Evolutionary conservation across 2,888 invertebrate species (phyloP).

Genomic region (Incurvaria masculella): DNA sequence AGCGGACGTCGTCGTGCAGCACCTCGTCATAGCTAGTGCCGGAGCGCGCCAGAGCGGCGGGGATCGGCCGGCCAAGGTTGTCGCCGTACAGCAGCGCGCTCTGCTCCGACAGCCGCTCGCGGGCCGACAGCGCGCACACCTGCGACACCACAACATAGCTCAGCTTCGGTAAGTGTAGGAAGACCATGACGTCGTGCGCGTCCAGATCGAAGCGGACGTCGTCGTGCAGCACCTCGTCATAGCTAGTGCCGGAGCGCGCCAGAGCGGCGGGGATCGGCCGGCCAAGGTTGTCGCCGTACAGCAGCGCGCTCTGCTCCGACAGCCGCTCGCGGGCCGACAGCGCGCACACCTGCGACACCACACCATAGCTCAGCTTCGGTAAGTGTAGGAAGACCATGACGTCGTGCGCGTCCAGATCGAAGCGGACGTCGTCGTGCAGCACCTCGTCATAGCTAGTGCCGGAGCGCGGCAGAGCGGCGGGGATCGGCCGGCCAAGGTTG

Average conservation of each 20-base stretch:
- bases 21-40: constrained; percentile 84
- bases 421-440: constrained; percentile 81
- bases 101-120: constrained; percentile 58
- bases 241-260: constrained; percentile 69
- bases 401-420: constrained; percentile 90
- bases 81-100: constrained; percentile 48
- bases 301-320: constrained; percentile 48
- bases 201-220: constrained; percentile 88
- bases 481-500: constrained; percentile 51
- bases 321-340: constrained; percentile 63
- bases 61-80: constrained; percentile 51
- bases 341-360: constrained; percentile 66
- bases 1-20: constrained; percentile 81
- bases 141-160: too few species aligned
- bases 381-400: constrained; percentile 98
- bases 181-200: constrained; percentile 96
- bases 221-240: constrained; percentile 83
- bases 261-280: constrained; percentile 50
- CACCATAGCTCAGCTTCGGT: too few species aligned
- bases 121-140: constrained; percentile 71
- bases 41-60: constrained; percentile 55
- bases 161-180: constrained; percentile 97
- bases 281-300: constrained; percentile 52
- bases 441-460: constrained; percentile 84
- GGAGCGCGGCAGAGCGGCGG: constrained; percentile 55